Conservation (phyloP, 1,140 invertebrate genomes). For the Chrysomallon squamiferum region DNA sequence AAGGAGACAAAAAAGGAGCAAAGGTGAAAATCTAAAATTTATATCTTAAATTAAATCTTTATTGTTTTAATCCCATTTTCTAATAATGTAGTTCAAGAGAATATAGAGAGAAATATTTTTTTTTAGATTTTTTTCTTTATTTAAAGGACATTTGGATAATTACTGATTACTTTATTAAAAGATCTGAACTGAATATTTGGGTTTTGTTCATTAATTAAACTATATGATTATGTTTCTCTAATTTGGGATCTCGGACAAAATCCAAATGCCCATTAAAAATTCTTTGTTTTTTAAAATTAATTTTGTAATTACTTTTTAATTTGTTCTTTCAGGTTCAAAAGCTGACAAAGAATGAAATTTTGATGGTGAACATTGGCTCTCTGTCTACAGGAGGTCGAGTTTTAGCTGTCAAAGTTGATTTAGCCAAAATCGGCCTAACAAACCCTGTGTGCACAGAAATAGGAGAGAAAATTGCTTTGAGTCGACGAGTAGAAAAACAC, state of each 20-base stretch:
- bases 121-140: no score
- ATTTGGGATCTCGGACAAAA: no score
- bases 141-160: no score
- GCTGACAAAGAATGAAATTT: conserved; percentile 82
- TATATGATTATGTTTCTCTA: no score
- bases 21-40: conserved; percentile 71
- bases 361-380: conserved; percentile 99
- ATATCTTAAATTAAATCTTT: not conserved
- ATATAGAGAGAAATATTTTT: no score
- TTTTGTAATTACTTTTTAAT: no score
- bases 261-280: no score
- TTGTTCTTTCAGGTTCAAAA: conserved; percentile 76
- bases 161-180: no score
- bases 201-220: no score
- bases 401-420: conserved; percentile 93
- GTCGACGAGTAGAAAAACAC: conserved; percentile 97
- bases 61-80: not conserved
- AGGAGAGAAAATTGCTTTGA: conserved; percentile 98
- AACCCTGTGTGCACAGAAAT: conserved; percentile 99
- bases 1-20: conserved; percentile 98
- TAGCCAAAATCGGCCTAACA: conserved; percentile 96
- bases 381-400: conserved; percentile 97
- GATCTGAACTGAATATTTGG: no score
- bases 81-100: not conserved
- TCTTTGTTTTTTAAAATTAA: no score